Evolutionary conservation across 2,797 vertebrate species (phyloP).

Genomic region (Brachyalestes nurse): DNA sequence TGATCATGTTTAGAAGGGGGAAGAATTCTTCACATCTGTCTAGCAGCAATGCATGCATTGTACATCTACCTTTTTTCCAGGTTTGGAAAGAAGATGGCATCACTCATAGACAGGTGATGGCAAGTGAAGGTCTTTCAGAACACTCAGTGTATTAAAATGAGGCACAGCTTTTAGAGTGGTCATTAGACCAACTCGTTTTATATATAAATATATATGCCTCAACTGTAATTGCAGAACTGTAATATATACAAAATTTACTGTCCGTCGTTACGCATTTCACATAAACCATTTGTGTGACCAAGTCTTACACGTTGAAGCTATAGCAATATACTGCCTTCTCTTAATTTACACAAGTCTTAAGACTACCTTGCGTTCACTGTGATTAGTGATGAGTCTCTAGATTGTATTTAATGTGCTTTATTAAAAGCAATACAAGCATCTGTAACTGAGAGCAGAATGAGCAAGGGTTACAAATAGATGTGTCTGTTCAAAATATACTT

Average conservation of each 20-base stretch:
- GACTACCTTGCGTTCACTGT: conserved; percentile 38
- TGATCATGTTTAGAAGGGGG: not conserved
- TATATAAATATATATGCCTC: not conserved
- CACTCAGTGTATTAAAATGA: conserved; percentile 13
- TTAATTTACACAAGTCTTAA: conserved; percentile 41
- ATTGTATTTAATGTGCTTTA: conserved; percentile 37
- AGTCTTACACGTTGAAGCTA: conserved; percentile 37
- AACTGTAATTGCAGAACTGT: conserved; percentile 14
- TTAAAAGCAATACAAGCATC: conserved; percentile 42
- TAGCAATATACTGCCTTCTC: conserved; percentile 48
- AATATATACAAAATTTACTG: not conserved
- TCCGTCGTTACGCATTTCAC: conserved; percentile 13
- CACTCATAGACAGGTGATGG: not conserved
- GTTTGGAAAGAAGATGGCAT: conserved; percentile 29
- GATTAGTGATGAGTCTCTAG: conserved; percentile 31
- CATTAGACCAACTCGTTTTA: conserved; percentile 22
- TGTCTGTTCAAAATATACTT: conserved; percentile 36
- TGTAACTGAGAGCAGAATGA: conserved; percentile 37
- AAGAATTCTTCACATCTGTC: not conserved
- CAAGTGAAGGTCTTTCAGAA: not conserved
- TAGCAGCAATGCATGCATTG: not conserved
- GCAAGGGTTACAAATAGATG: conserved; percentile 28
- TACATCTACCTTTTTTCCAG: not conserved
- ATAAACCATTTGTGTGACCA: conserved; percentile 26
- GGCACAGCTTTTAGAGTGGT: conserved; percentile 7